Evolutionary conservation across 2,113 vertebrate genomes (phyloP).

Genomic region (Pluvialis apricaria): DNA sequence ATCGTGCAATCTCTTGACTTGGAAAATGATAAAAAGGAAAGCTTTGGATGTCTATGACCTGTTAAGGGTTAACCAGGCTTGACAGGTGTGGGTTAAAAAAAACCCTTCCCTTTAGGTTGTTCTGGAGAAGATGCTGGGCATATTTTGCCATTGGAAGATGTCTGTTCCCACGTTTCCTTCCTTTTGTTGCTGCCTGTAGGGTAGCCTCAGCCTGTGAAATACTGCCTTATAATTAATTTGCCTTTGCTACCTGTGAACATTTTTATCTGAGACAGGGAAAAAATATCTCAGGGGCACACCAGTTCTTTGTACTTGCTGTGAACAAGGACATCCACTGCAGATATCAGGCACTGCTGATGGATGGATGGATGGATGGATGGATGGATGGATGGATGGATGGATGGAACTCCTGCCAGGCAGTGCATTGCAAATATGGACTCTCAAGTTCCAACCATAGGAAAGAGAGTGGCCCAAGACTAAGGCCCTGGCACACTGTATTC

Average conservation of each 20-base stretch:
- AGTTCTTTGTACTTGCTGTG: neutral
- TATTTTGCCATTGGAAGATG: neutral
- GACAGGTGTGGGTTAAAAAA: neutral
- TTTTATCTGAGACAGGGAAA: neutral
- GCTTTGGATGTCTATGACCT: neutral
- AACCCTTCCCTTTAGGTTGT: neutral
- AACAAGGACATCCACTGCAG: neutral
- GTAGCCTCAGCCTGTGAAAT: neutral
- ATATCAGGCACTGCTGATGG: neutral
- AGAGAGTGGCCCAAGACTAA: neutral
- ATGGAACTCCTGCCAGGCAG: neutral
- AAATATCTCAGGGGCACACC: rapidly evolving
- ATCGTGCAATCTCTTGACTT: neutral
- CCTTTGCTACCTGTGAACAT: neutral
- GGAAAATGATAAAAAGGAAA: neutral
- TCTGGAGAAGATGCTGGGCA: neutral
- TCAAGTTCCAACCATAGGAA: neutral
- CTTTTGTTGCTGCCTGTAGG: neutral
- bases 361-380: neutral
- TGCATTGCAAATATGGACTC: neutral
- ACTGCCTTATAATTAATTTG: neutral
- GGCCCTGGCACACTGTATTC: neutral
- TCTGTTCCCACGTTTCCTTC: neutral
- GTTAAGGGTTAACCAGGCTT: neutral
- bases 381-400: neutral